Percentiles rank a stretch among this genome's conserved stretches.
Evolutionary conservation across 2,113 vertebrate genomes (phyloP).

Genomic region (Eira barbara): DNA sequence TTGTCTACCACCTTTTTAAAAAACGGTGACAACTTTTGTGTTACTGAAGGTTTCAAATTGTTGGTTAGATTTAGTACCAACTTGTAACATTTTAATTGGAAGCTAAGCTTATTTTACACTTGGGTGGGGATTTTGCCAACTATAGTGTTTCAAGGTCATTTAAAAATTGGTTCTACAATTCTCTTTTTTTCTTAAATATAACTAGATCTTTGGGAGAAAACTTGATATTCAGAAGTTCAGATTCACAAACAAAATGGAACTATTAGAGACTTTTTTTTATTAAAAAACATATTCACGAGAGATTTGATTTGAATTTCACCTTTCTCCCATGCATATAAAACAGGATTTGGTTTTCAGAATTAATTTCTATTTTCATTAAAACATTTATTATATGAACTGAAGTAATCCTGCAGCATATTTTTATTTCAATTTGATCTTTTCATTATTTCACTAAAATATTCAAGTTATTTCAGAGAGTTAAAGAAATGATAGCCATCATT

Average conservation of each 20-base stretch:
- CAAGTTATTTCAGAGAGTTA: background rate
- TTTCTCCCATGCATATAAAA: background rate
- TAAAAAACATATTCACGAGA: background rate
- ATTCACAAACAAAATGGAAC: background rate
- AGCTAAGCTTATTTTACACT: constrained; percentile 66
- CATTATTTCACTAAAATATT: background rate
- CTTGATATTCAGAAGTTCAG: background rate
- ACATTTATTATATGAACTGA: background rate
- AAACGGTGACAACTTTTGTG: constrained; percentile 70
- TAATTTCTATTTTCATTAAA: constrained; percentile 22
- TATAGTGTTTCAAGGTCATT: constrained; percentile 54
- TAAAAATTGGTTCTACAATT: constrained; percentile 40
- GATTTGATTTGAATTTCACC: background rate
- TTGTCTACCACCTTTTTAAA: constrained; percentile 73
- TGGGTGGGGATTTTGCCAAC: constrained; percentile 58
- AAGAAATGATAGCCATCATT: background rate
- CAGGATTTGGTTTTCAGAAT: background rate
- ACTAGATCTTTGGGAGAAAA: background rate
- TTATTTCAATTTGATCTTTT: background rate
- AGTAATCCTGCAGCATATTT: background rate
- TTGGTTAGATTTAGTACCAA: constrained; percentile 73
- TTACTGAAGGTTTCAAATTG: constrained; percentile 66
- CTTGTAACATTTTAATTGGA: constrained; percentile 77
- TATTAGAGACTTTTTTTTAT: background rate
- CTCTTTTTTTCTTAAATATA: background rate